A percentile compares a stretch with the other conserved stretches of the same genome.
These are phyloP conservation scores for Phycodurus eques DNA, from an alignment of 2,113 vertebrate genomes.

Conservation along the genomic window DNA sequence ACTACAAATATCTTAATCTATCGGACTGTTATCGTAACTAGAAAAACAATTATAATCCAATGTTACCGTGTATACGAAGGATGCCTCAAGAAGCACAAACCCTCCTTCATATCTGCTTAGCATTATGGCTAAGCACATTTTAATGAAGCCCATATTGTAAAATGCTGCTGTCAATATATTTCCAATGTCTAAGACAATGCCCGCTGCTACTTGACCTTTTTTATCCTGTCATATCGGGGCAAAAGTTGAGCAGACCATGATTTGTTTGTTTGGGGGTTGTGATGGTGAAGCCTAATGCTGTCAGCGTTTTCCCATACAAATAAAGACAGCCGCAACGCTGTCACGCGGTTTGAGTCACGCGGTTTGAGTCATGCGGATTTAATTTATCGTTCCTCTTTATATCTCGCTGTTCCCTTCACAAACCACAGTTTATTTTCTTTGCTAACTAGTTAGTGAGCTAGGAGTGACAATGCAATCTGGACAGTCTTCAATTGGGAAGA, in stretches of 20 bases:
- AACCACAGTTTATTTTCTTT: slow-evolving; percentile 1
- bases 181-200: slow-evolving; percentile 34
- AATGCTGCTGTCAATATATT: slow-evolving; percentile 27
- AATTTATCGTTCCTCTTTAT: slow-evolving; percentile 47
- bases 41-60: no score
- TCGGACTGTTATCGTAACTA: no score
- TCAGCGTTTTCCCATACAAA: slow-evolving; percentile 42
- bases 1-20: no score
- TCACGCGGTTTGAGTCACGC: slow-evolving; percentile 62
- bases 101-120: no score
- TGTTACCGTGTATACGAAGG: no score
- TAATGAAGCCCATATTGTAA: slow-evolving; percentile 30
- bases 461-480: background rate
- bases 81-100: no score
- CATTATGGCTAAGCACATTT: background rate
- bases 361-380: slow-evolving; percentile 50
- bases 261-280: background rate
- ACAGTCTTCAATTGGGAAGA: background rate
- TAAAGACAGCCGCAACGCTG: background rate
- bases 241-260: background rate
- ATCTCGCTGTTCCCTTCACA: slow-evolving; percentile 1
- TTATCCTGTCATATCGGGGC: slow-evolving; percentile 7
- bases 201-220: background rate
- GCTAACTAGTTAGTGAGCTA: background rate
- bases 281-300: slow-evolving; percentile 11